Evolutionary conservation across 2,797 vertebrate species (phyloP).

Genomic region (Pangasius sanitwongsei): DNA sequence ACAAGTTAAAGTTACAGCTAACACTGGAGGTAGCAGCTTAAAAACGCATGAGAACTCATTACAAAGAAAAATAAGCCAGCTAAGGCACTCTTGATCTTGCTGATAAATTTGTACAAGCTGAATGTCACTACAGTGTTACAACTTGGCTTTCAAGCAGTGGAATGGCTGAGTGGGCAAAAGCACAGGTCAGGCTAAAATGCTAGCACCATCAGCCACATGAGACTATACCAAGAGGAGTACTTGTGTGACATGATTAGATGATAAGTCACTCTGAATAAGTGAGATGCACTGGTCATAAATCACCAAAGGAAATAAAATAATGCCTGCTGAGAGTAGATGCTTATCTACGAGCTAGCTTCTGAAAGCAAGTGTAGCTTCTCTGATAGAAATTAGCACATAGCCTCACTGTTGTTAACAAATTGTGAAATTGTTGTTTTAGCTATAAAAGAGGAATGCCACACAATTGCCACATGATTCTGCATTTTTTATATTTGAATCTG

Average conservation of each 20-base stretch:
- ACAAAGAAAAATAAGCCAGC: not conserved
- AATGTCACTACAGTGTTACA: not conserved
- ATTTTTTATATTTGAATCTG: not conserved
- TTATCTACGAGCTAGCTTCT: not conserved
- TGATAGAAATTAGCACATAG: not conserved
- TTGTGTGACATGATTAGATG: not conserved
- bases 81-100: not conserved
- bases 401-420: not conserved
- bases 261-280: not conserved
- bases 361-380: not conserved
- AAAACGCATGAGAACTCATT: conserved; percentile 5
- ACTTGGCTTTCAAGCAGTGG: not conserved
- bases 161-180: not conserved
- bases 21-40: not conserved
- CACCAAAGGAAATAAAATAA: not conserved
- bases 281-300: not conserved
- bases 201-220: not conserved
- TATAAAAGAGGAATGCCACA: not conserved
- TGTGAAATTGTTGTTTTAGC: not conserved
- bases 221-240: not conserved
- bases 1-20: not conserved
- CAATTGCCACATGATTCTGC: not conserved
- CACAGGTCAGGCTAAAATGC: not conserved
- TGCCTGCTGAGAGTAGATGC: not conserved
- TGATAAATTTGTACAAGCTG: not conserved